Base-by-base conservation (phyloP, 1,140 invertebrate genomes). In the Fopius arisanus region DNA sequence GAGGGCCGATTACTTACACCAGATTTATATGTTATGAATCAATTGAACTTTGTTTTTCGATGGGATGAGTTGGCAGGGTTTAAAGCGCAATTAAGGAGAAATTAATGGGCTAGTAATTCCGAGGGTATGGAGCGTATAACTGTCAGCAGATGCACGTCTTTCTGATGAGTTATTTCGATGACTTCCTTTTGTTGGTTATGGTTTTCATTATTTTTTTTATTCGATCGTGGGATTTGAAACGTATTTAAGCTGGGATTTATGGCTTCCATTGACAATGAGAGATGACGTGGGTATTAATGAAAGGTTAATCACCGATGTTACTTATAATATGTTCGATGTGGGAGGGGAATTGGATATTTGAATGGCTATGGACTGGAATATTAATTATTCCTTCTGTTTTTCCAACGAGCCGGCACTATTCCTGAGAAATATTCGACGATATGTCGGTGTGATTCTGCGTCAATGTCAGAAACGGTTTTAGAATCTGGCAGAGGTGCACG, bases 401-500 rank as follows among this genome's bases (percentile, higher is more conserved):
- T 67, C 16, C 40, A 9, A 37, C 41, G 41, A 19, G 16, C 41
- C 68, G 51, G n/a, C 21, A 59, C 51, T 29, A 31, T 16, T 31
- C 5, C 68, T 28, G 10, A 10, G 41, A 26, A 16, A 37, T 40
- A 31, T 75, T 69, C n/a, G 71, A 80, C 77, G 76, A 81, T 78
- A 76, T 78, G 70, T 76, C 73, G 77, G 54, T 59, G 59, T 65
- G 79, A 81, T 82, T 80, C 81, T 84, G 79, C 82, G 83, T 84
- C 81, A 83, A 81, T 85, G 81, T 84, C 82, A 80, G 77, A 78
- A 82, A 84, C 83, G 80, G 74, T 84, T 85, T 84, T 85, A 85
- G 83, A 84, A 78, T 71, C 67, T 67, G 70, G 72, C 73, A 70
- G 72, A 71, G 65, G 67, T 59, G 41, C 51, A 37, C 14, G 63